These are phyloP conservation scores for Nestor notabilis DNA, from an alignment of 2,113 vertebrate genomes.

Conservation along the genomic window DNA sequence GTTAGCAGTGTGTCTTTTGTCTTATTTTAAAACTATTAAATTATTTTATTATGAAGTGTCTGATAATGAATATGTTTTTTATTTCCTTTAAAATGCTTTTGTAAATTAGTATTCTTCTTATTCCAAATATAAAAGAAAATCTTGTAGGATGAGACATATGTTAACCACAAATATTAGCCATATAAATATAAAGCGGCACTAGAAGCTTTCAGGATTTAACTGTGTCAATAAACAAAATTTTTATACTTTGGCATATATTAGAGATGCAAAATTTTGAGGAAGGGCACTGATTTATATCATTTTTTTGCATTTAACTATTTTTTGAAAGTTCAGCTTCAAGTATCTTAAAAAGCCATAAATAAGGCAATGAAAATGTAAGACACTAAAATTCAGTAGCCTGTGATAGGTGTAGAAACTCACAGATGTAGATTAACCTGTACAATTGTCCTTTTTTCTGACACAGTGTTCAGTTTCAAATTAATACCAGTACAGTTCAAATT, in stretches of 20 bases:
- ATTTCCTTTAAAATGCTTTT: background rate
- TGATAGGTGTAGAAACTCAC: background rate
- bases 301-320: background rate
- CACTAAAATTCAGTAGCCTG: background rate
- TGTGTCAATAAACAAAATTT: background rate
- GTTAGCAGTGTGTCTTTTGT: background rate
- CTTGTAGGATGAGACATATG: background rate
- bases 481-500: background rate
- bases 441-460: background rate
- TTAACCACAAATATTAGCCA: background rate
- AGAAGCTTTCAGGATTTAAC: background rate
- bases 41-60: background rate
- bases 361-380: background rate
- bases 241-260: background rate
- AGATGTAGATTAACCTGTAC: background rate
- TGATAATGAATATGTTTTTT: background rate
- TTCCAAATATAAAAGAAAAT: background rate
- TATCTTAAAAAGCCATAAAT: background rate
- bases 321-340: background rate
- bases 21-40: background rate
- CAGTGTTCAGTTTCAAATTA: background rate
- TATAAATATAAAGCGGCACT: background rate
- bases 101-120: background rate
- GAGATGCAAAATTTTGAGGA: background rate
- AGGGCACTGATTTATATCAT: background rate